Evolutionary conservation across 2,113 vertebrate species (phyloP).

Genomic region (Ochotona curzoniae): DNA sequence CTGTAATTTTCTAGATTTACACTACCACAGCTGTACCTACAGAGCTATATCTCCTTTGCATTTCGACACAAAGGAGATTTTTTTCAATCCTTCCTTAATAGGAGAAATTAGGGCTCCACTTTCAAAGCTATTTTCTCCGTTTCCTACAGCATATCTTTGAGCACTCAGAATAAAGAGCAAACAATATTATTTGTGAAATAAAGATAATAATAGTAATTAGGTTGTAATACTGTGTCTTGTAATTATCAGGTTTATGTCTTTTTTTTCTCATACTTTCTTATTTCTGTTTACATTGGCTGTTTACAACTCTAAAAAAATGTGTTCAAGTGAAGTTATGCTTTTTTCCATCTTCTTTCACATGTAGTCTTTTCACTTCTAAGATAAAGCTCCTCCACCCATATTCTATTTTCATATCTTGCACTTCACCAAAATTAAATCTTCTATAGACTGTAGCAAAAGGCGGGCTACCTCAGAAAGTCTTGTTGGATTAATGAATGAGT

Average conservation of each 20-base stretch:
- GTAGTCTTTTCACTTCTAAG: neutral
- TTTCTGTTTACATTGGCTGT: neutral
- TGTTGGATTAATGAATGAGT: conserved; percentile 67
- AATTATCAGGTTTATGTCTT: neutral
- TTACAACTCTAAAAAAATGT: neutral
- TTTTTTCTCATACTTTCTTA: neutral
- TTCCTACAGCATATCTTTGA: neutral
- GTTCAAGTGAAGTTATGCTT: neutral
- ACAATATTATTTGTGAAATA: neutral
- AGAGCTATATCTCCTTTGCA: neutral
- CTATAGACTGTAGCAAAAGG: neutral
- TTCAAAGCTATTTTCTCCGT: neutral
- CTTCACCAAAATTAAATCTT: neutral
- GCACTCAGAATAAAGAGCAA: neutral
- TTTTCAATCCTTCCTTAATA: neutral
- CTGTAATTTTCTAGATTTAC: neutral
- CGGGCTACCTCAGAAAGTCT: neutral
- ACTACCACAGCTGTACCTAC: rapidly evolving
- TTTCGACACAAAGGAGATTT: neutral
- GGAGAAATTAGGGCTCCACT: neutral
- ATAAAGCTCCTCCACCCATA: neutral
- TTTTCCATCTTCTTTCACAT: neutral
- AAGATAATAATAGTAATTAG: neutral
- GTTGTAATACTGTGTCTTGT: neutral
- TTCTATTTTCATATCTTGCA: neutral